A percentile compares a stretch with the other conserved stretches of the same genome.
These are phyloP conservation scores for Neosilurus mollespiculum DNA, from an alignment of 2,797 vertebrate species.

Conservation along the genomic window DNA sequence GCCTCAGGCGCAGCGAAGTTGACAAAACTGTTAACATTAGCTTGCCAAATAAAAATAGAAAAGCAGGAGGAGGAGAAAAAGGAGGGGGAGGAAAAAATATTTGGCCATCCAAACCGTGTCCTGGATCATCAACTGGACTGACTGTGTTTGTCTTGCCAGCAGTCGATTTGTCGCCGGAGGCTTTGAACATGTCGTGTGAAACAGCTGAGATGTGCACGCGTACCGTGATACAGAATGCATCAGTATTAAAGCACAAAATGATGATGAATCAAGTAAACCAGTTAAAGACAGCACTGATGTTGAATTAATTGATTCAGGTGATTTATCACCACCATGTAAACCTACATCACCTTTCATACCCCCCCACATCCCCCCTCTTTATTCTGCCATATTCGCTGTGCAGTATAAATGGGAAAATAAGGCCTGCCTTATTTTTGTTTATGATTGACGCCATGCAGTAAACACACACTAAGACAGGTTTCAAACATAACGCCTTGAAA, in stretches of 20 bases:
- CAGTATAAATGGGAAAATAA: conserved; percentile 26
- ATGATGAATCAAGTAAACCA: background rate
- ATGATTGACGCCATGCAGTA: conserved; percentile 21
- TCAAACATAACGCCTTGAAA: background rate
- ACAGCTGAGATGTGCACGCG: background rate
- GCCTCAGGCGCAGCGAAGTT: conserved; percentile 65
- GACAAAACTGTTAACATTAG: conserved; percentile 74
- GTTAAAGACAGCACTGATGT: background rate
- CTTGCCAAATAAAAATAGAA: conserved; percentile 63
- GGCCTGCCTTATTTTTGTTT: conserved; percentile 1
- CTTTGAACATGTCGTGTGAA: conserved; percentile 16
- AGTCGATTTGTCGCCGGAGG: conserved; percentile 23
- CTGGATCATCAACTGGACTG: conserved; percentile 35
- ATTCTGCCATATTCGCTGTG: background rate
- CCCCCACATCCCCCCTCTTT: background rate
- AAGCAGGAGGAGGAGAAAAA: conserved; percentile 35
- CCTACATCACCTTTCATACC: background rate
- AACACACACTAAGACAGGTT: background rate
- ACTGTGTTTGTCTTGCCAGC: conserved; percentile 23
- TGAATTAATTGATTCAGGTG: background rate
- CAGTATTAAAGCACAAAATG: background rate
- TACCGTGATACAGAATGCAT: background rate
- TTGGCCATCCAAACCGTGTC: conserved; percentile 19
- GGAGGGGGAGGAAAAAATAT: conserved; percentile 41
- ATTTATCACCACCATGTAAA: background rate